phyloP scores from a whole-genome alignment of 2,797 vertebrate species.

The Halcyon badia region DNA sequence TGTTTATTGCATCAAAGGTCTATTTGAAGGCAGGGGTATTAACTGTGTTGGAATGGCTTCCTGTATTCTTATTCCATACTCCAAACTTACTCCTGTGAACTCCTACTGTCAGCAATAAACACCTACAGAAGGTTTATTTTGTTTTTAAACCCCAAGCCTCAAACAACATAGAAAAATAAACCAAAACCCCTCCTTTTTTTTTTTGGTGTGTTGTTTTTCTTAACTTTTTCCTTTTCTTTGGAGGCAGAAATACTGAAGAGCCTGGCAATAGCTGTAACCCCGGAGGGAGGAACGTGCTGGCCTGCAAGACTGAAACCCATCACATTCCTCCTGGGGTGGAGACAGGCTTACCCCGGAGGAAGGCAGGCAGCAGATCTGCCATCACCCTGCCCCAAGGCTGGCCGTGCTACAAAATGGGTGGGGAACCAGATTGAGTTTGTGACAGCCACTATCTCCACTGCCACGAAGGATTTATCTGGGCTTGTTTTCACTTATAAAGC shows the following conservation, averaged over 20 bases:
- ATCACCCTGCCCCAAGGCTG: constrained; percentile 64
- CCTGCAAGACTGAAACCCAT: constrained; percentile 14
- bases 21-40: constrained; percentile 1
- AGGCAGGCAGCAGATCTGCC: constrained; percentile 35
- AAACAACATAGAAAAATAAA: background rate
- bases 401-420: constrained; percentile 16
- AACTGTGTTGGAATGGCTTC: background rate
- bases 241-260: background rate
- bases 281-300: background rate
- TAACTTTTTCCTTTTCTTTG: background rate
- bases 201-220: rapidly evolving
- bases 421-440: constrained; percentile 22
- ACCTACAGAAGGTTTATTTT: constrained; percentile 4
- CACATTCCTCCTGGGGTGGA: constrained; percentile 4
- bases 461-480: background rate
- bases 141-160: constrained; percentile 1
- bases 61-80: background rate
- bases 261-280: background rate
- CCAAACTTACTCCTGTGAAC: constrained; percentile 12
- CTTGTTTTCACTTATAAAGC: background rate
- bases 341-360: background rate
- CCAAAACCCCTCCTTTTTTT: background rate
- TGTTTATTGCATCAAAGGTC: background rate
- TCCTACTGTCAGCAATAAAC: constrained; percentile 39
- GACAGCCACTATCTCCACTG: constrained; percentile 9